Conservation (phyloP, 2,797 vertebrate genomes). For the Cyclopterus lumpus region DNA sequence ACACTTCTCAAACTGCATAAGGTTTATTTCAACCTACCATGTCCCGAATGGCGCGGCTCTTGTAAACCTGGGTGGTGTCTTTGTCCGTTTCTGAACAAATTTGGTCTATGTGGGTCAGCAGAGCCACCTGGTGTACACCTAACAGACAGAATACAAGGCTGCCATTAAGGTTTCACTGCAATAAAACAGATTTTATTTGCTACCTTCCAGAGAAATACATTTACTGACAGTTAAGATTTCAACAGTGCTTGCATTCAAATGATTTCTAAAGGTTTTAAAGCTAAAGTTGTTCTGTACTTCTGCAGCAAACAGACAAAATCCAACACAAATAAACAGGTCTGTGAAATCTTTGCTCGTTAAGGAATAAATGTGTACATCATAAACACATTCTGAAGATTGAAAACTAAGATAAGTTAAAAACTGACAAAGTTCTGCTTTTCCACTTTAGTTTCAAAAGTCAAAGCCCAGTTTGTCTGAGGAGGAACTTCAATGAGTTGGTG, state of each 20-base stretch:
- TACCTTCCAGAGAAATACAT: background rate
- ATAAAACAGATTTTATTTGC: background rate
- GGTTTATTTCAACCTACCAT: constrained; percentile 48
- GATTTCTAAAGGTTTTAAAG: background rate
- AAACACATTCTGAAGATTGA: background rate
- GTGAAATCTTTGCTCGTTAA: background rate
- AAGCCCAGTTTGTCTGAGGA: background rate
- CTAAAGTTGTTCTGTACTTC: background rate
- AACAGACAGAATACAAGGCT: constrained; percentile 4
- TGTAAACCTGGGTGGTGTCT: constrained; percentile 69
- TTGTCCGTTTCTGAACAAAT: constrained; percentile 49
- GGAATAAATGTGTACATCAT: background rate
- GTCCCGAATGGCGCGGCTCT: constrained; percentile 42
- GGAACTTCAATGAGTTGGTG: background rate
- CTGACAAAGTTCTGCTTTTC: background rate
- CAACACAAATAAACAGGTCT: background rate
- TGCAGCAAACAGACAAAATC: background rate
- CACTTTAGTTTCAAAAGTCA: background rate
- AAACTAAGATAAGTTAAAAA: background rate
- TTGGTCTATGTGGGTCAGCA: constrained; percentile 79
- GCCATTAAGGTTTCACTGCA: background rate
- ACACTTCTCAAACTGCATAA: background rate
- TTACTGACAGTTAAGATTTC: background rate
- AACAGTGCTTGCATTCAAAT: background rate
- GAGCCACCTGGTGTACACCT: constrained; percentile 82